Conservation (phyloP, 1,140 invertebrate genomes). For the Brachionus plicatilis region DNA sequence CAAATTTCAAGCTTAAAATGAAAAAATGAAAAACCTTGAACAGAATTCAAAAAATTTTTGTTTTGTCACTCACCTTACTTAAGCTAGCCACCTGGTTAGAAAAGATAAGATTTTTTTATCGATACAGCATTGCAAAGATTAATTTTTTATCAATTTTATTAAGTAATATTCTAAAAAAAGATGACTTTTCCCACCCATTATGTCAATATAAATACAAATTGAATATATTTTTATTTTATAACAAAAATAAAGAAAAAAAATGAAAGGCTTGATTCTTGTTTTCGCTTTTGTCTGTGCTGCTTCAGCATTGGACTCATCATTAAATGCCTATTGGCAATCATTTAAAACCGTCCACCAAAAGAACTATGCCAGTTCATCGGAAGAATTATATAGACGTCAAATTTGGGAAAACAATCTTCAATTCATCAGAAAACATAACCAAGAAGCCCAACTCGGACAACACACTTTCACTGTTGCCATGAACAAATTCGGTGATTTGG, state of each 20-base stretch:
- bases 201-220: slow-evolving; percentile 14
- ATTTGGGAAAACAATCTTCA: slow-evolving; percentile 37
- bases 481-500: slow-evolving; percentile 40
- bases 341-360: slow-evolving; percentile 18
- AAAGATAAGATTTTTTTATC: neutral
- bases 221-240: neutral
- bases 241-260: neutral
- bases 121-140: neutral
- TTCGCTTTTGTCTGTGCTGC: slow-evolving; percentile 13
- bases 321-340: neutral
- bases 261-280: neutral
- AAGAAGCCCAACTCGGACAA: neutral
- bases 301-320: slow-evolving; percentile 1
- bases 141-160: neutral
- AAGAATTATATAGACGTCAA: slow-evolving; percentile 34
- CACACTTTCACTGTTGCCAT: slow-evolving; percentile 6
- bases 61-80: neutral
- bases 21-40: neutral
- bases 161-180: neutral
- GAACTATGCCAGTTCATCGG: neutral
- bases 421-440: slow-evolving; percentile 17
- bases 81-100: neutral
- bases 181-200: neutral
- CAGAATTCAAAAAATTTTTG: neutral
- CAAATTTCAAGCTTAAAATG: no score